Evolutionary conservation across 2,888 invertebrate species (phyloP), one percentile per base, ranked within the genome.

Genomic region (Plemyria rubiginata): DNA sequence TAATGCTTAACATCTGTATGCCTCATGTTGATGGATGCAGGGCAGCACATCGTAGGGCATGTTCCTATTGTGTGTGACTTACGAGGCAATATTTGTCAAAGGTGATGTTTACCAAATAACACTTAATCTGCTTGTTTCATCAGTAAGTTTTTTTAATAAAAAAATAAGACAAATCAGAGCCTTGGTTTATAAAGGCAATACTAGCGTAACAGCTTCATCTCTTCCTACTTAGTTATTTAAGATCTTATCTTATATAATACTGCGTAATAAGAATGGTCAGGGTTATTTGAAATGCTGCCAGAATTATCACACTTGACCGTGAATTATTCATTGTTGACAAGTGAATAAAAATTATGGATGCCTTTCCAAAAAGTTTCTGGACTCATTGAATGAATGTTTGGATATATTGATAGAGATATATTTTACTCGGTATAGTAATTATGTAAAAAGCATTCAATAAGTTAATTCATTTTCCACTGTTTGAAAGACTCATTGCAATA

Each of bases 201-300:
- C 8, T 38, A 38, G 36, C 1, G 11, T 38, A 11, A 38, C 11
- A 38, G 36, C 11, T 2, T 11, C 9, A 8, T 11, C 9, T 38
- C 36, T 38, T 38, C 11, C 36, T 38, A 38, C 16, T 16, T 45
- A 36, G 15, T 50, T 32, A 11, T 36, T 13, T 40, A 52, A 40
- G 22, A 22, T 52, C 11, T n/a, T 40, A 52, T 41, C 46, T 64
- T 60, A 60, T 60, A 53, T 60, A 53, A 64, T 53, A 12, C 16
- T 40, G 43, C 45, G 40, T 60, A 53, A 55, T 57, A 38, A 54
- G 52, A 46, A 78, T 79, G 74, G 77, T 77, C 79, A 82, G 74
- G 78, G 78, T 78, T 79, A 77, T 76, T 86, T 86, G 84, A 84
- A 77, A 74, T 74, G 72, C 68, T 84, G 85, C 85, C 85, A 86